These are phyloP conservation scores for Sciurus vulgaris DNA, from an alignment of 2,797 vertebrate species.

Conservation along the genomic window DNA sequence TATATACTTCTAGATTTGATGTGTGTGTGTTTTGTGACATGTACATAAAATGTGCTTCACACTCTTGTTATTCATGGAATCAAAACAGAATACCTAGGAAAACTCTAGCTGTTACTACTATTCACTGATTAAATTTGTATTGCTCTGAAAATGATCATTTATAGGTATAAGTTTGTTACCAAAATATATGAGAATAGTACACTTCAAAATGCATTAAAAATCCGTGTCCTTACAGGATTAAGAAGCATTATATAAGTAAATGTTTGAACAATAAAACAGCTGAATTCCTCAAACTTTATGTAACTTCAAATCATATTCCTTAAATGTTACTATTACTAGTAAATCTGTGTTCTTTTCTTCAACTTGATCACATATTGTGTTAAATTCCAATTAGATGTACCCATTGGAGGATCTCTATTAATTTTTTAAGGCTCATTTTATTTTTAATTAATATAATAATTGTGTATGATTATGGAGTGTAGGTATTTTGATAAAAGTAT, in stretches of 20 bases:
- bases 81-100: not conserved
- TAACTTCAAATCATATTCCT: constrained; percentile 79
- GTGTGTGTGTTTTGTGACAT: not conserved
- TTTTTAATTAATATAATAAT: not conserved
- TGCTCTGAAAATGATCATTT: constrained; percentile 67
- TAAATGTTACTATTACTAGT: constrained; percentile 73
- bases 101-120: constrained; percentile 46
- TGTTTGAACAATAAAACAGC: constrained; percentile 69
- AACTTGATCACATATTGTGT: constrained; percentile 76
- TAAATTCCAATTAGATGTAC: constrained; percentile 75
- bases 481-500: not conserved
- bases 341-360: constrained; percentile 74
- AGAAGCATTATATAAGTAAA: constrained; percentile 18
- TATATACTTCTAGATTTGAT: too few relatives aligned
- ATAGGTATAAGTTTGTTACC: constrained; percentile 30
- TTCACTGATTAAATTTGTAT: constrained; percentile 54
- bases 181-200: constrained; percentile 59
- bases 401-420: constrained; percentile 48
- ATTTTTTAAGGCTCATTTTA: not conserved
- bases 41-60: not conserved
- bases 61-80: not conserved
- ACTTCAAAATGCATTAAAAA: constrained; percentile 21
- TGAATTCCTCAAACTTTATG: constrained; percentile 30
- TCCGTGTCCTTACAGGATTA: not conserved
- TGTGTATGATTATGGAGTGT: not conserved